Evolutionary conservation across 2,113 vertebrate species (phyloP).

Genomic region (Salvelinus sp.): DNA sequence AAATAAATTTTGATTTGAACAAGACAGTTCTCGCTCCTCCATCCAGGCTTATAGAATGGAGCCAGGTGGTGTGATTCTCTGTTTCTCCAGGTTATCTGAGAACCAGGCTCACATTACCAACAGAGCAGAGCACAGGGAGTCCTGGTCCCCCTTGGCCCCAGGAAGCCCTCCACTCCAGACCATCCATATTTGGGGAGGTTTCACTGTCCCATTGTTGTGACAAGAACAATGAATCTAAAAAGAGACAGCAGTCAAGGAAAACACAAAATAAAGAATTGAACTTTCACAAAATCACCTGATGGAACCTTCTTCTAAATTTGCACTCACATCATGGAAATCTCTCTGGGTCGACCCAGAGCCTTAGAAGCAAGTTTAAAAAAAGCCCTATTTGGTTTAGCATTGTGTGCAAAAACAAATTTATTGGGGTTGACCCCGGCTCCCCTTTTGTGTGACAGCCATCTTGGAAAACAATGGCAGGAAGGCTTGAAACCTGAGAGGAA

Average conservation of each 20-base stretch:
- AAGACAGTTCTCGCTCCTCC: no score
- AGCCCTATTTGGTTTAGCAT: slow-evolving; percentile 81
- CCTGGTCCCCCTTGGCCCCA: slow-evolving; percentile 27
- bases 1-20: no score
- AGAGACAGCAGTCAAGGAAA: slow-evolving; percentile 51
- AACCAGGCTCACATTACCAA: slow-evolving; percentile 3
- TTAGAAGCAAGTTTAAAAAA: slow-evolving; percentile 86
- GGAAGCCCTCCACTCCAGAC: slow-evolving; percentile 50
- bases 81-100: not conserved
- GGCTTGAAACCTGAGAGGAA: slow-evolving; percentile 85
- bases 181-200: slow-evolving; percentile 66
- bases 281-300: slow-evolving; percentile 51
- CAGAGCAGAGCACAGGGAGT: not conserved
- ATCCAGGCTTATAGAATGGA: not conserved
- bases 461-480: slow-evolving; percentile 97
- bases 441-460: slow-evolving; percentile 86
- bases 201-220: slow-evolving; percentile 58
- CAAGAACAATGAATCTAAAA: slow-evolving; percentile 71
- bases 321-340: slow-evolving; percentile 62
- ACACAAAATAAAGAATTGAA: slow-evolving; percentile 53
- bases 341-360: slow-evolving; percentile 51
- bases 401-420: slow-evolving; percentile 90
- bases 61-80: not conserved
- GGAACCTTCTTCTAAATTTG: slow-evolving; percentile 47
- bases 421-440: slow-evolving; percentile 86